Evolutionary conservation across 37 sponge, comb jelly and placozoan genomes (phyloP), one percentile per base, ranked within the genome.

Genomic region (Cliona cf. orientalis): DNA sequence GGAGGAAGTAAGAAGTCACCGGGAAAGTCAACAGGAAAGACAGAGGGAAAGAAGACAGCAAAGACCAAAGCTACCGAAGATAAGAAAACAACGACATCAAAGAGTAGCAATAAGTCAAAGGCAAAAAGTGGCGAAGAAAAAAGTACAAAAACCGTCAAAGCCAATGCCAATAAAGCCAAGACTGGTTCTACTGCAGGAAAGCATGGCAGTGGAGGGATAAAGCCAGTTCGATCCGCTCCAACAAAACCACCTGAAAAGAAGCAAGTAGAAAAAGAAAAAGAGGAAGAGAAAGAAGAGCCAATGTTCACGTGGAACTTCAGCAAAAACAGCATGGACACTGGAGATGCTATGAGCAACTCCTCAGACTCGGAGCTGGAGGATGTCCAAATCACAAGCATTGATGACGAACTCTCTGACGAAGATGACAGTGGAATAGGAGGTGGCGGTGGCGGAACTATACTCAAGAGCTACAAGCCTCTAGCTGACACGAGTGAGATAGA

Each of bases 361-460:
- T 76, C 67, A 7, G 62, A 68, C 42, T 68, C 64, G 21, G 84
- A 84, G 7, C 1, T 74, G 29, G 84, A 75, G 59, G 77, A 78
- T 1, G 66, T 60, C 7, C 22, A 33, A 5, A 2, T 84, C 34
- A 84, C 84, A 12, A 68, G 69, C 69, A 44, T 84, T 23, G 84
- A 84, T 44, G 77, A 84, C 6, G 17, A 31, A 17, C 57, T 60
- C 7, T 34, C 42, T 22, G 84, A 84, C 37, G 77, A 76, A 23
- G 62, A 58, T 1, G 42, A 38, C 42, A 36, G 74, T 62, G 74
- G 68, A 2, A 49, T 66, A 1, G 84, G n/a, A n/a, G n/a, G n/a
- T n/a, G n/a, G n/a, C n/a, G n/a, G n/a, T n/a, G n/a, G n/a, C n/a
- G n/a, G n/a, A n/a, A n/a, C n/a, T n/a, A n/a, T 56, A 19, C 46